Conservation (phyloP, 2,888 invertebrate species). For the Panorpa germanica region DNA sequence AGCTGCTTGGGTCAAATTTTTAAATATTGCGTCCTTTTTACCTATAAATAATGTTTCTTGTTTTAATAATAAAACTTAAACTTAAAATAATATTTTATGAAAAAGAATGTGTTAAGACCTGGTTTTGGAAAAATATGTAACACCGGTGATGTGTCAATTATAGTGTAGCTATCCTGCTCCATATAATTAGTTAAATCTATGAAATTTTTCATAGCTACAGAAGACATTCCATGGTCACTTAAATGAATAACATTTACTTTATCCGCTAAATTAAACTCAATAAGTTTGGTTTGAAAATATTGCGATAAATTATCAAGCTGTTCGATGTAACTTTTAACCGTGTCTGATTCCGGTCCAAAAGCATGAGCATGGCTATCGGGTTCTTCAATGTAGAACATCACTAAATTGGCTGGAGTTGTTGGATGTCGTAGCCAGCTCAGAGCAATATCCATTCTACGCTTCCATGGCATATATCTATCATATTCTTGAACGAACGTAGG, state of each 20-base stretch:
- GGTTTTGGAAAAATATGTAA: conserved; percentile 36
- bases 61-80: conserved; percentile 1
- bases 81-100: conserved; percentile 5
- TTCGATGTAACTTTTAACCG: conserved; percentile 22
- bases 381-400: conserved; percentile 47
- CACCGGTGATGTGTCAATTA: conserved; percentile 33
- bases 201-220: conserved; percentile 29
- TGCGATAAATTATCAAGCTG: conserved; percentile 31
- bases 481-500: conserved; percentile 27
- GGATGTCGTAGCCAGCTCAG: conserved; percentile 33
- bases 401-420: conserved; percentile 43
- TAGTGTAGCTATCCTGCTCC: conserved; percentile 25
- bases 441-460: conserved; percentile 31
- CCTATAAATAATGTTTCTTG: conserved; percentile 19
- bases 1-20: conserved; percentile 25
- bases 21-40: conserved; percentile 26
- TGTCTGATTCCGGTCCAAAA: conserved; percentile 30
- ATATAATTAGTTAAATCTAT: conserved; percentile 34
- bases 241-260: conserved; percentile 43
- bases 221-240: conserved; percentile 55
- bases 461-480: conserved; percentile 24
- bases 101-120: conserved; percentile 20
- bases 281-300: conserved; percentile 35
- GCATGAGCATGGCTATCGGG: conserved; percentile 45
- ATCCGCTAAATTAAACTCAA: conserved; percentile 25